Percentiles rank a stretch among this genome's conserved stretches.
These are phyloP conservation scores for Oikopleura vanhoeffeni DNA, from an alignment of 23 tunicate genomes.

Conservation along the genomic window DNA sequence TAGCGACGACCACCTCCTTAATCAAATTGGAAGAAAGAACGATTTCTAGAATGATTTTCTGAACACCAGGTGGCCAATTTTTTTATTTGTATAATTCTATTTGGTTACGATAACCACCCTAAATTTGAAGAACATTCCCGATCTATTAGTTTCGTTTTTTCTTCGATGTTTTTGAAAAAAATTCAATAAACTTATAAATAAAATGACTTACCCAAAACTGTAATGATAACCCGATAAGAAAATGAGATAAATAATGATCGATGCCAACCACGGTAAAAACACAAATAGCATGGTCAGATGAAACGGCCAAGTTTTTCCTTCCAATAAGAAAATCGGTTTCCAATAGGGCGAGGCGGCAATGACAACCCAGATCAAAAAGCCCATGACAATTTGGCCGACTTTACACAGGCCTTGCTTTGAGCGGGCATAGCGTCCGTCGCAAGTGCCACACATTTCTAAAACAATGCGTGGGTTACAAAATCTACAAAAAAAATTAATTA, in stretches of 20 bases:
- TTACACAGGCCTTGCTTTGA: slow-evolving; percentile 87
- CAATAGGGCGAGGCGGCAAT: slow-evolving; percentile 67
- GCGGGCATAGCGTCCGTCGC: slow-evolving; percentile 44
- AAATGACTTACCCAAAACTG: slow-evolving; percentile 15
- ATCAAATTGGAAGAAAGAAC: too few species aligned
- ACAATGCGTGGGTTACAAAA: too few species aligned
- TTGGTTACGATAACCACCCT: too few species aligned
- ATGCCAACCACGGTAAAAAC: slow-evolving; percentile 31
- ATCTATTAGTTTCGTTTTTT: too few species aligned
- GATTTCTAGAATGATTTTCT: too few species aligned
- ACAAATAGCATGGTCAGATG: slow-evolving; percentile 74
- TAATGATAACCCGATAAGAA: slow-evolving; percentile 76
- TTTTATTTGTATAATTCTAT: too few species aligned
- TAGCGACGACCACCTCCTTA: too few species aligned
- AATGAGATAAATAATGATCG: slow-evolving; percentile 26
- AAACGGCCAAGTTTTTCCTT: slow-evolving; percentile 68
- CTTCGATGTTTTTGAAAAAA: too few species aligned
- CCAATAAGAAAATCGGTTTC: slow-evolving; percentile 53
- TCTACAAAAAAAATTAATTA: too few species aligned
- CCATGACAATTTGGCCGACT: slow-evolving; percentile 12
- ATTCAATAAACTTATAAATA: background rate
- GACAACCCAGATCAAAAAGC: slow-evolving; percentile 20
- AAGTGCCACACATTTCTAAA: slow-evolving; percentile 1
- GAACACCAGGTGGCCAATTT: too few species aligned
- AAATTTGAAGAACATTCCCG: too few species aligned